Evolutionary conservation across 2,113 vertebrate genomes (phyloP).

Genomic region (Pogonocichla stellata): DNA sequence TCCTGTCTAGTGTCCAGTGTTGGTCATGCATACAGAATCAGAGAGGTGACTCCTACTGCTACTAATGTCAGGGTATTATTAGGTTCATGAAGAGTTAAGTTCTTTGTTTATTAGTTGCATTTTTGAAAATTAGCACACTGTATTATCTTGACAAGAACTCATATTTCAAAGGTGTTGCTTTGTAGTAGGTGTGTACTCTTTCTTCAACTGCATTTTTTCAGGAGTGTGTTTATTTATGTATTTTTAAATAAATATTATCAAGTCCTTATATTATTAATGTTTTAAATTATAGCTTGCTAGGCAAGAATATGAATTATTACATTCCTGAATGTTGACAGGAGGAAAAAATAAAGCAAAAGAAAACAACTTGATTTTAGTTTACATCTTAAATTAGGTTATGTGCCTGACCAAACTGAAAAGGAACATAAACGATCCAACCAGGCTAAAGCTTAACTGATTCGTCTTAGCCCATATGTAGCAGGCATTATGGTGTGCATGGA

Average conservation of each 20-base stretch:
- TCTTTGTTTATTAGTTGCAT: neutral
- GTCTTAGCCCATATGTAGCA: neutral
- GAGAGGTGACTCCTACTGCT: neutral
- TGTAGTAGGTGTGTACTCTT: neutral
- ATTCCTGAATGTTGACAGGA: neutral
- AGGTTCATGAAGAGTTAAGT: neutral
- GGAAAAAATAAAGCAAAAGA: neutral
- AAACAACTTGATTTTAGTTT: neutral
- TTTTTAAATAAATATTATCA: slow-evolving; percentile 1
- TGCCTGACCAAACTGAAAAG: neutral
- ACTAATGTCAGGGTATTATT: neutral
- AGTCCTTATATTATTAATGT: neutral
- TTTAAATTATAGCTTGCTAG: neutral
- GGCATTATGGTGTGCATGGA: neutral
- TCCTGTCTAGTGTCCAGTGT: neutral
- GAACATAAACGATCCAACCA: neutral
- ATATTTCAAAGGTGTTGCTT: neutral
- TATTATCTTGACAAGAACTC: neutral
- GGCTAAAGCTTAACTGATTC: neutral
- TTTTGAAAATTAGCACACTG: slow-evolving; percentile 3
- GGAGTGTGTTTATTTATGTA: neutral
- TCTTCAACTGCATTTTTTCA: neutral
- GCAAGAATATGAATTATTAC: neutral
- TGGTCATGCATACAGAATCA: neutral
- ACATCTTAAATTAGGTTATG: neutral